phyloP scores from a whole-genome alignment of 1,140 invertebrate species.

The Drosophila mojavensis region DNA sequence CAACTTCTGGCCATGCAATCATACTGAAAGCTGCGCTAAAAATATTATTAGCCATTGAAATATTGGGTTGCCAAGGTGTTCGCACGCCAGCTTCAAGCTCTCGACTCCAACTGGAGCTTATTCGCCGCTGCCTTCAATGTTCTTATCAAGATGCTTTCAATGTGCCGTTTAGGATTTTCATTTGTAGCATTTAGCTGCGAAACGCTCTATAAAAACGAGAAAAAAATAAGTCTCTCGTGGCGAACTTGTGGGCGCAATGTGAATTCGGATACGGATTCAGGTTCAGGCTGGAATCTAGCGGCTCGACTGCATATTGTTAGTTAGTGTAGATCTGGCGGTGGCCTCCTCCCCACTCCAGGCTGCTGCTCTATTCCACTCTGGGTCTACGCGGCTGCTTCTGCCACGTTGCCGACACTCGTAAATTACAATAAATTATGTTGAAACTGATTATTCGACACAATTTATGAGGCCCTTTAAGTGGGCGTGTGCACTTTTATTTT shows the following conservation, averaged over 20 bases:
- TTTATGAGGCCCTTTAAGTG: constrained; percentile 81
- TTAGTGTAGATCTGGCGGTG: constrained; percentile 25
- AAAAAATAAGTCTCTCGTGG: constrained; percentile 27
- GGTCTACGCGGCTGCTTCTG: constrained; percentile 39
- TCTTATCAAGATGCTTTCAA: constrained; percentile 81
- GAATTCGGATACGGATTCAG: constrained; percentile 41
- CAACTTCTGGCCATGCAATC: constrained; percentile 18
- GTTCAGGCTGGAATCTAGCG: constrained; percentile 24
- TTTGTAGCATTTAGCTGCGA: constrained; percentile 77
- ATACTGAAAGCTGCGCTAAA: constrained; percentile 52
- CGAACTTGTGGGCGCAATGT: constrained; percentile 64
- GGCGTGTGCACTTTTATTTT: constrained; percentile 82
- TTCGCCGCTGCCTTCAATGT: constrained; percentile 22
- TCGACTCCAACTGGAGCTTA: constrained; percentile 30
- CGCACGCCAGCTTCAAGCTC: constrained; percentile 63
- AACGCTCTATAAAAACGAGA: constrained; percentile 61
- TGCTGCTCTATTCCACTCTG: constrained; percentile 4
- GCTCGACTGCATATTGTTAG: constrained; percentile 28
- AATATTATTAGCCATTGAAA: constrained; percentile 77
- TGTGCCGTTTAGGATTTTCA: constrained; percentile 82
- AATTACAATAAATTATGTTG: constrained; percentile 83
- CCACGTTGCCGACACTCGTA: constrained; percentile 77
- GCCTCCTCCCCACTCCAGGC: constrained; percentile 7
- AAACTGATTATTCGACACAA: constrained; percentile 82
- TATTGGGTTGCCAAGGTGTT: constrained; percentile 72